Conservation (phyloP, 1,140 invertebrate genomes). For the Thaumetopoea pityocampa region DNA sequence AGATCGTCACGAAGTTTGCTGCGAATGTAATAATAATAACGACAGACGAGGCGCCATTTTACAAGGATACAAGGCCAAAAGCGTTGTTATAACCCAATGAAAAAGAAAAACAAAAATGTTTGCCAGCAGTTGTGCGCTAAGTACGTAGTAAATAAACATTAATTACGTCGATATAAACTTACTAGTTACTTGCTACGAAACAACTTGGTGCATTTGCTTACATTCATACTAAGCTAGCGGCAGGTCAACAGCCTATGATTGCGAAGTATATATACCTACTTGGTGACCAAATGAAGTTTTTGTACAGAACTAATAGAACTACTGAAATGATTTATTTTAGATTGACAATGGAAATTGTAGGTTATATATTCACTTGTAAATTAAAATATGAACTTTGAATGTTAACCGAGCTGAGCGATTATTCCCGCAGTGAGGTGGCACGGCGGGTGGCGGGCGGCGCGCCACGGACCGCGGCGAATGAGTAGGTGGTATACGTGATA, state of each 20-base stretch:
- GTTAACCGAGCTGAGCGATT: constrained; percentile 63
- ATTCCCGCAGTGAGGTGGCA: constrained; percentile 67
- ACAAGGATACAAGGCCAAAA: constrained; percentile 73
- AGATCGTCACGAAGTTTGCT: constrained; percentile 74
- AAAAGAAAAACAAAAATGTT: too few species aligned
- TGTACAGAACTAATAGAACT: constrained; percentile 24
- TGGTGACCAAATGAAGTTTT: constrained; percentile 39
- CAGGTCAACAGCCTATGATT: constrained; percentile 67
- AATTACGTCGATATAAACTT: constrained; percentile 21
- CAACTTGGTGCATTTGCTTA: constrained; percentile 28
- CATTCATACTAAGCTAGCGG: constrained; percentile 28
- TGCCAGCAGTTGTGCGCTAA: constrained; percentile 13
- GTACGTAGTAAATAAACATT: constrained; percentile 8
- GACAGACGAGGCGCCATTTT: constrained; percentile 72
- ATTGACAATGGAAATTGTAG: background rate
- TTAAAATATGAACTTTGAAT: constrained; percentile 5
- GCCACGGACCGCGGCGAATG: constrained; percentile 69
- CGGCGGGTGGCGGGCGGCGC: constrained; percentile 61
- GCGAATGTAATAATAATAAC: constrained; percentile 73
- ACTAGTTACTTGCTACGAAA: constrained; percentile 31
- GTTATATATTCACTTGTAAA: constrained; percentile 10
- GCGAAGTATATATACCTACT: constrained; percentile 38
- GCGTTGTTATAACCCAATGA: constrained; percentile 55
- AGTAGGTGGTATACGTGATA: constrained; percentile 68
- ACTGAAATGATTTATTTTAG: constrained; percentile 12